A percentile compares a stretch with the other conserved stretches of the same genome.
phyloP scores from a whole-genome alignment of 1,140 invertebrate species.

The Bombus confusus region DNA sequence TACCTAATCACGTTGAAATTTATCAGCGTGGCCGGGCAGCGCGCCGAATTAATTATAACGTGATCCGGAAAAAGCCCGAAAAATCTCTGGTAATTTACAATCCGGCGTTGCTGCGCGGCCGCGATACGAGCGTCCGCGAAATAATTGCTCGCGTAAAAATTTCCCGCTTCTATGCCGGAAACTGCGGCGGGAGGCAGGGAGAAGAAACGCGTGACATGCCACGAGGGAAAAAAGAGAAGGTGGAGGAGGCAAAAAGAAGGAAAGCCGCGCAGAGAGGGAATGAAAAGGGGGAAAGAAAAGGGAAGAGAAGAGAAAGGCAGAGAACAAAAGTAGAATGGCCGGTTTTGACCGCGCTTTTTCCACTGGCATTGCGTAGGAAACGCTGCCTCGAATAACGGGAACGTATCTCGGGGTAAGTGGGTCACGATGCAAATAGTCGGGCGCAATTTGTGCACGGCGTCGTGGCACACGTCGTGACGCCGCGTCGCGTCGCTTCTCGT shows the following conservation, averaged over 20 bases:
- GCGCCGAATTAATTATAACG: conserved; percentile 23
- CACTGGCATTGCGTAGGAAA: conserved; percentile 25
- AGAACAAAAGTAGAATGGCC: conserved; percentile 5
- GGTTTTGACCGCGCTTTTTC: conserved; percentile 30
- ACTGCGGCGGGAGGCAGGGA: background rate
- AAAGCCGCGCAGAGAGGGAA: background rate
- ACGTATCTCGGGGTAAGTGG: conserved; percentile 50
- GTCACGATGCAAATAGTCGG: conserved; percentile 54
- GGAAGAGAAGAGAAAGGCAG: background rate
- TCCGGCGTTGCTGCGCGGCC: conserved; percentile 1
- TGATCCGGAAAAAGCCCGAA: conserved; percentile 9
- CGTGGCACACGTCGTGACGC: conserved; percentile 1
- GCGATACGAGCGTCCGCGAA: conserved; percentile 18
- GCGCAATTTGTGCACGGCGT: conserved; percentile 33
- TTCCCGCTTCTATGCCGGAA: background rate
- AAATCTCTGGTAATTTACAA: conserved; percentile 34
- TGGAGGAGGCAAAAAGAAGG: background rate
- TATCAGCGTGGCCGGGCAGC: background rate
- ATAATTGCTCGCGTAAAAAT: conserved; percentile 42
- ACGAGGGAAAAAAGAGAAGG: background rate
- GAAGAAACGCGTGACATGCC: background rate
- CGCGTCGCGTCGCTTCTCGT: conserved; percentile 18
- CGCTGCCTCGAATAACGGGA: conserved; percentile 31
- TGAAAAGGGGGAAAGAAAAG: background rate
- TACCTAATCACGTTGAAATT: conserved; percentile 22